Percentiles rank a stretch among this genome's conserved stretches.
phyloP scores from a whole-genome alignment of 2,113 vertebrate species.

The Carettochelys insculpta region DNA sequence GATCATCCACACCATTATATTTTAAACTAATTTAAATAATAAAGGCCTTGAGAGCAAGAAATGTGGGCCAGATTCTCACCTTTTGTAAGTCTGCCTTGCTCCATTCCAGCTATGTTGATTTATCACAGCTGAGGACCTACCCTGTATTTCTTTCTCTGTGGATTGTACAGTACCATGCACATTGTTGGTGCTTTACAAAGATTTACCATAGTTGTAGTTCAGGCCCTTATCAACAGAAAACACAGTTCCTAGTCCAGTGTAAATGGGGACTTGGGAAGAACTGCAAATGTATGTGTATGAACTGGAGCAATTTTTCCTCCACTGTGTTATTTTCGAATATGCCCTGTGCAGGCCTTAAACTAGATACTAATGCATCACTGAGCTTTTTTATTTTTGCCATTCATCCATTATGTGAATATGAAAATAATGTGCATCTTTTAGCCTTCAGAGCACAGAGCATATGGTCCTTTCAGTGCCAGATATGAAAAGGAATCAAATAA shows the following conservation, averaged over 20 bases:
- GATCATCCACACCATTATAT: background rate
- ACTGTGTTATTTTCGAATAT: background rate
- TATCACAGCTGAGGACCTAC: background rate
- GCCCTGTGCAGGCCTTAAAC: background rate
- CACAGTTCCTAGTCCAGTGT: background rate
- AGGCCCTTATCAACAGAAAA: background rate
- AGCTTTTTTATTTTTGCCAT: background rate
- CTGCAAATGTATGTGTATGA: accelerated
- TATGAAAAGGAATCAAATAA: background rate
- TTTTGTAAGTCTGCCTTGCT: background rate
- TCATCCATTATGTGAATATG: slow-evolving; percentile 6
- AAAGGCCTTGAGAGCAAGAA: background rate
- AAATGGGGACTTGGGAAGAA: background rate
- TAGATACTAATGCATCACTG: background rate
- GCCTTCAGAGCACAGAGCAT: slow-evolving; percentile 7
- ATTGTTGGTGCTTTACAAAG: background rate
- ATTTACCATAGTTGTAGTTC: background rate
- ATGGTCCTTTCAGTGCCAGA: background rate
- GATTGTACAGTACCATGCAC: background rate
- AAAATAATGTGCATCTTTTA: slow-evolving; percentile 16
- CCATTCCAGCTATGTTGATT: background rate
- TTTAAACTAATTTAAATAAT: too few relatives aligned
- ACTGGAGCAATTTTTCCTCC: background rate
- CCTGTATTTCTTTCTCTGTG: background rate
- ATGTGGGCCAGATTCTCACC: background rate